These are phyloP conservation scores for Stegana nigrithorax DNA, from an alignment of 2,888 invertebrate species.

Conservation along the genomic window DNA sequence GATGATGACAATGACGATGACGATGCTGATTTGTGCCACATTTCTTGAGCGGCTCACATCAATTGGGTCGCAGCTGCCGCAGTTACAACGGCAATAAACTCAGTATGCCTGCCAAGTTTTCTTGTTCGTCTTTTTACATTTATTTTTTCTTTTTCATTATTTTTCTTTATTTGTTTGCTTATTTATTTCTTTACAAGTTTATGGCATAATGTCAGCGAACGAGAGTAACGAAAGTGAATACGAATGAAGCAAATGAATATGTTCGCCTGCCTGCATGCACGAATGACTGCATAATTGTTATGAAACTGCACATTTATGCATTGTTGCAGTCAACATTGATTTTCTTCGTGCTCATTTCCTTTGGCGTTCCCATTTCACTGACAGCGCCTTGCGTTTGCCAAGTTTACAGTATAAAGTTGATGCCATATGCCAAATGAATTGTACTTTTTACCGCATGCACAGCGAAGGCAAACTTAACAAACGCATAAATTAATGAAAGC, in stretches of 20 bases:
- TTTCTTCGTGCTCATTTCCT: not conserved
- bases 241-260: not conserved
- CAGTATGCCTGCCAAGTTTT: too few relatives aligned
- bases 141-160: not conserved
- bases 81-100: not conserved
- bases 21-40: constrained; percentile 13
- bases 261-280: not conserved
- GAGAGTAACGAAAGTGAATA: constrained; percentile 9
- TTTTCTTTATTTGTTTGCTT: not conserved
- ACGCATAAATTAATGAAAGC: too few relatives aligned
- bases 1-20: constrained; percentile 3
- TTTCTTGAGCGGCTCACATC: constrained; percentile 11
- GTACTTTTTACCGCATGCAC: too few relatives aligned
- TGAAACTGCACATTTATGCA: not conserved
- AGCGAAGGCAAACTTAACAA: too few relatives aligned
- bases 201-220: constrained; percentile 18
- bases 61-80: constrained; percentile 8
- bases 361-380: too few relatives aligned
- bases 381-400: not conserved
- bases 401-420: not conserved
- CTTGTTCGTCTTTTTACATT: too few relatives aligned
- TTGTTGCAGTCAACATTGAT: not conserved
- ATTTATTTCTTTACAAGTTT: constrained; percentile 8
- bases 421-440: too few relatives aligned
- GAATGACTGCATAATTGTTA: not conserved